These are phyloP conservation scores for Bicyclus anynana DNA, from an alignment of 1,140 invertebrate genomes.

Conservation along the genomic window DNA sequence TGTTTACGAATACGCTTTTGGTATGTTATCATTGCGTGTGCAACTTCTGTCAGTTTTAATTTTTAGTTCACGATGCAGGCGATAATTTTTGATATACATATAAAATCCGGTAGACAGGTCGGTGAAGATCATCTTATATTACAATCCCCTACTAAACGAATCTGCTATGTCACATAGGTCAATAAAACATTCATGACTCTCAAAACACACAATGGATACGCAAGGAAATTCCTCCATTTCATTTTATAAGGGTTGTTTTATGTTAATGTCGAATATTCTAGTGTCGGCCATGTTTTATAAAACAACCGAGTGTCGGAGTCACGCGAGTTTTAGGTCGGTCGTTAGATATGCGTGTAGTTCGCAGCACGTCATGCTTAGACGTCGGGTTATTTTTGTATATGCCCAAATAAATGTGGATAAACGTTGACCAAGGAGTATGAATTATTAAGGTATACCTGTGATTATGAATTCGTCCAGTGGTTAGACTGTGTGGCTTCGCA, in stretches of 20 bases:
- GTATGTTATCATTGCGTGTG: too few relatives aligned
- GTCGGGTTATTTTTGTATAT: not conserved
- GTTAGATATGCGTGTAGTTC: not conserved
- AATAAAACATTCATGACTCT: not conserved
- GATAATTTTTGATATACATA: too few relatives aligned
- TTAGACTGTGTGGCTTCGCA: too few relatives aligned
- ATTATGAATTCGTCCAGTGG: not conserved
- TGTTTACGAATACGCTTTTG: too few relatives aligned
- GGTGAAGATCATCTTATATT: too few relatives aligned
- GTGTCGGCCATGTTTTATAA: not conserved
- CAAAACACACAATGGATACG: not conserved
- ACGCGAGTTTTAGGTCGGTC: not conserved
- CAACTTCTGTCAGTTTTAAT: too few relatives aligned
- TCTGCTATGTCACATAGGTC: too few relatives aligned
- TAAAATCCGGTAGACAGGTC: too few relatives aligned
- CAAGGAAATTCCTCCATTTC: slow-evolving; percentile 11
- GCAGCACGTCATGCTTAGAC: not conserved
- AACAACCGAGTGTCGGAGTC: not conserved
- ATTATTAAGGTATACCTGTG: not conserved
- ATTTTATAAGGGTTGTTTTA: slow-evolving; percentile 13
- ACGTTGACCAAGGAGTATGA: not conserved
- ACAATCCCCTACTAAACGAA: too few relatives aligned
- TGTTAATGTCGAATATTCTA: slow-evolving; percentile 6
- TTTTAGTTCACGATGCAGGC: too few relatives aligned
- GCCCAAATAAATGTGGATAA: not conserved